phyloP scores from a whole-genome alignment of 2,113 vertebrate genomes.

The Amphiprion ocellaris region DNA sequence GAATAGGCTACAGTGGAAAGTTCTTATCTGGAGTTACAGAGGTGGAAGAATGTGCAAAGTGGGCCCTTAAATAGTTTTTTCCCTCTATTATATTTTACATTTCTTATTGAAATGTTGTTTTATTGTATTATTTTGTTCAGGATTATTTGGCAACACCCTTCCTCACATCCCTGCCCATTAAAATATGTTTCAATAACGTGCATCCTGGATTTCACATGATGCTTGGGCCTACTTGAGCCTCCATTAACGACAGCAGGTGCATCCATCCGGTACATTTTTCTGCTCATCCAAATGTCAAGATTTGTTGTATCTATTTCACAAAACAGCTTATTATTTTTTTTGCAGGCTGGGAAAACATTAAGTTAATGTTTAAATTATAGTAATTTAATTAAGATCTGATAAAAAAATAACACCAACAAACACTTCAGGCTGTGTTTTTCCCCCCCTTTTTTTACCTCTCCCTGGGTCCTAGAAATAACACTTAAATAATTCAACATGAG shows the following conservation, averaged over 20 bases:
- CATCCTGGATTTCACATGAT: slow-evolving; percentile 32
- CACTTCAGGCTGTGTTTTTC: slow-evolving; percentile 31
- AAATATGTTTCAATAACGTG: slow-evolving; percentile 15
- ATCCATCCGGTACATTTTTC: slow-evolving; percentile 34
- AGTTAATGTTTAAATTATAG: slow-evolving; percentile 35
- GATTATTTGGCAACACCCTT: slow-evolving; percentile 26
- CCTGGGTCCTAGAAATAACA: slow-evolving; percentile 72
- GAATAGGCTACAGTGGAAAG: slow-evolving; percentile 52
- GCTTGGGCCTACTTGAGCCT: slow-evolving; percentile 54
- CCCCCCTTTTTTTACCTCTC: slow-evolving; percentile 33
- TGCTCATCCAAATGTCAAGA: slow-evolving; percentile 43
- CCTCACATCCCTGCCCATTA: slow-evolving; percentile 2
- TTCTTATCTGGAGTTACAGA: slow-evolving; percentile 50
- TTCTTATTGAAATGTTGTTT: neutral
- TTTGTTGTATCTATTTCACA: slow-evolving; percentile 45
- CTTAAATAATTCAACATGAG: slow-evolving; percentile 85
- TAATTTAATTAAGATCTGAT: slow-evolving; percentile 60
- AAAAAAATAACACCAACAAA: slow-evolving; percentile 43
- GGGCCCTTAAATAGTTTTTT: slow-evolving; percentile 12
- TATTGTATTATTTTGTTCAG: neutral
- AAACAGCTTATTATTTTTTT: slow-evolving; percentile 37
- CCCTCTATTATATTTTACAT: neutral
- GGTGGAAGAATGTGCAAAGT: slow-evolving; percentile 9
- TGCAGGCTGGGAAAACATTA: slow-evolving; percentile 37
- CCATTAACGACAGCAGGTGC: slow-evolving; percentile 24